Conservation (phyloP, 2,113 vertebrate genomes). For the Octodon degus region DNA sequence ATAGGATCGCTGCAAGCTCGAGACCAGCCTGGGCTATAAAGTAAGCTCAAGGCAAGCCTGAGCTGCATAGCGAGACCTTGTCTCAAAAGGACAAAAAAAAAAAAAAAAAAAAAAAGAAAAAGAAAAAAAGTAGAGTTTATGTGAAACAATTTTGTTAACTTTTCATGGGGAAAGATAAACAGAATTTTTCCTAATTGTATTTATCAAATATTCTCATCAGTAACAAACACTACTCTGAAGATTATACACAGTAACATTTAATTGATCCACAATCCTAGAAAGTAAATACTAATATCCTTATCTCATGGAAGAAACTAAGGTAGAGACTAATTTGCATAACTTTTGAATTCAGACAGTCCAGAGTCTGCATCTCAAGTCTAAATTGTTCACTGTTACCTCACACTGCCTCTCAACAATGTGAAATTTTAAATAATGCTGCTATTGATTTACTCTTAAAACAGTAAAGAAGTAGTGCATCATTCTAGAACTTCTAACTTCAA, state of each 20-base stretch:
- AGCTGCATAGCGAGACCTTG: too few relatives aligned
- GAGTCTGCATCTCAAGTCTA: background rate
- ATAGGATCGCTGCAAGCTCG: background rate
- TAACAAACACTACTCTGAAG: background rate
- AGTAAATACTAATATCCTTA: constrained; percentile 30
- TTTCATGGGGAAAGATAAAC: background rate
- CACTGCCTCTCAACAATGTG: background rate
- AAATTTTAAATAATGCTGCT: background rate
- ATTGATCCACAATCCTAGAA: background rate
- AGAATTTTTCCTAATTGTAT: background rate
- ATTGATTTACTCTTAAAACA: constrained; percentile 38
- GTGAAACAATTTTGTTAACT: constrained; percentile 3
- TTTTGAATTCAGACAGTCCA: background rate
- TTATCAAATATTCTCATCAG: constrained; percentile 25
- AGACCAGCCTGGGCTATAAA: too few relatives aligned
- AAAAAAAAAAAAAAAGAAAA: background rate
- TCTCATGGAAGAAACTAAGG: constrained; percentile 24
- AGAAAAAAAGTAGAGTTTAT: background rate
- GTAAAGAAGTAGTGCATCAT: background rate
- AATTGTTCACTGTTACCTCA: background rate
- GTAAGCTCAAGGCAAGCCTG: too few relatives aligned
- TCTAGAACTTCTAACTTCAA: constrained; percentile 43
- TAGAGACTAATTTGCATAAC: background rate
- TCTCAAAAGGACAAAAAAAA: background rate
- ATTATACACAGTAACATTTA: constrained; percentile 51